Conservation (phyloP, 2,888 invertebrate species). For the Pyrrhopygopsis socrates region DNA sequence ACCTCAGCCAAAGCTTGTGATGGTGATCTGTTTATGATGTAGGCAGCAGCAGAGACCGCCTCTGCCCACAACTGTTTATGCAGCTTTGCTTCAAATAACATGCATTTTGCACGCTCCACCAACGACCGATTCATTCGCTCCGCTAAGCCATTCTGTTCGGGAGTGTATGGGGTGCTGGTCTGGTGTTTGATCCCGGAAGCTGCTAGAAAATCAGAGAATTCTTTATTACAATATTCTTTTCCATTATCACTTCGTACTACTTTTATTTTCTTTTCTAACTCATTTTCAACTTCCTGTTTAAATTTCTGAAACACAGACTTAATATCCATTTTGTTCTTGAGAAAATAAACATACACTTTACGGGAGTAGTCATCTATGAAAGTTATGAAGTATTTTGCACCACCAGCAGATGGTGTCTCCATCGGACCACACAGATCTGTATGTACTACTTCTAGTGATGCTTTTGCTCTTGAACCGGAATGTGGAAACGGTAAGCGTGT, state of each 20-base stretch:
- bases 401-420: slow-evolving; percentile 7
- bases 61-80: slow-evolving; percentile 86
- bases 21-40: slow-evolving; percentile 68
- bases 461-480: background rate
- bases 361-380: slow-evolving; percentile 66
- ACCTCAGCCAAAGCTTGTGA: slow-evolving; percentile 47
- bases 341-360: slow-evolving; percentile 54
- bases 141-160: slow-evolving; percentile 87
- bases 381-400: slow-evolving; percentile 58
- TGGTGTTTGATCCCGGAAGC: slow-evolving; percentile 84
- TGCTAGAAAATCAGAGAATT: slow-evolving; percentile 76
- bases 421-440: slow-evolving; percentile 62
- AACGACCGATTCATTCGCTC: slow-evolving; percentile 84
- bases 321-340: slow-evolving; percentile 49
- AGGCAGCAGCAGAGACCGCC: slow-evolving; percentile 79
- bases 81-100: slow-evolving; percentile 54
- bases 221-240: slow-evolving; percentile 53
- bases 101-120: slow-evolving; percentile 61
- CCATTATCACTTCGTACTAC: slow-evolving; percentile 67
- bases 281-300: slow-evolving; percentile 69
- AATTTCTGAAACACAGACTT: slow-evolving; percentile 39
- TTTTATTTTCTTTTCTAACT: slow-evolving; percentile 63
- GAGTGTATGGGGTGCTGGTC: slow-evolving; percentile 84
- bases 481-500: slow-evolving; percentile 56
- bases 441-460: slow-evolving; percentile 71